Evolutionary conservation across 1,140 invertebrate species (phyloP).

Genomic region (Drosophila kepulauana): DNA sequence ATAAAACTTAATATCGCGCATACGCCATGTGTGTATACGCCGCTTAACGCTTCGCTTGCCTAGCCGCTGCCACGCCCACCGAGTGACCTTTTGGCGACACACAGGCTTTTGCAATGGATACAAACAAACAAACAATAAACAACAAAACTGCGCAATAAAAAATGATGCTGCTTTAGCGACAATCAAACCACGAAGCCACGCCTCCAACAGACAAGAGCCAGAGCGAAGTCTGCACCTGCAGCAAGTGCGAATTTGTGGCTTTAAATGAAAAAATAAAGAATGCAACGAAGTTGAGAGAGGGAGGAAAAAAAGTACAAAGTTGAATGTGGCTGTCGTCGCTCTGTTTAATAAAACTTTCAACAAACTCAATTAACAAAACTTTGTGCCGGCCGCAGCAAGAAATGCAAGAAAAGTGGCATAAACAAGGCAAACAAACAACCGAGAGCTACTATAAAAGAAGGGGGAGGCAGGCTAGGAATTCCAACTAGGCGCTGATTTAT

Average conservation of each 20-base stretch:
- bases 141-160: neutral
- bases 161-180: conserved; percentile 26
- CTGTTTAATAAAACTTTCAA: conserved; percentile 83
- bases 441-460: conserved; percentile 22
- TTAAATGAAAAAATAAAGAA: conserved; percentile 54
- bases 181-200: conserved; percentile 36
- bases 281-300: conserved; percentile 21
- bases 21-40: conserved; percentile 38
- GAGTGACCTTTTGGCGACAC: conserved; percentile 29
- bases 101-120: neutral
- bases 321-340: conserved; percentile 71
- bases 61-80: conserved; percentile 30
- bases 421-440: conserved; percentile 80
- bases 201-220: conserved; percentile 28
- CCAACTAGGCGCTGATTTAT: conserved; percentile 80
- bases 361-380: conserved; percentile 83
- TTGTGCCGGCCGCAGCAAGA: conserved; percentile 76
- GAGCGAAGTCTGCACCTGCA: conserved; percentile 34
- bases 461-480: conserved; percentile 32
- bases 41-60: conserved; percentile 34
- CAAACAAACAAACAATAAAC: conserved; percentile 34
- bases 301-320: conserved; percentile 47
- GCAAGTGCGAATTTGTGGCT: conserved; percentile 56
- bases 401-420: conserved; percentile 82
- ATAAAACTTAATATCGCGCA: conserved; percentile 36